A percentile compares a stretch with the other conserved stretches of the same genome.
These are phyloP conservation scores for Gopherus evgoodei DNA, from an alignment of 2,113 vertebrate species.

Conservation along the genomic window DNA sequence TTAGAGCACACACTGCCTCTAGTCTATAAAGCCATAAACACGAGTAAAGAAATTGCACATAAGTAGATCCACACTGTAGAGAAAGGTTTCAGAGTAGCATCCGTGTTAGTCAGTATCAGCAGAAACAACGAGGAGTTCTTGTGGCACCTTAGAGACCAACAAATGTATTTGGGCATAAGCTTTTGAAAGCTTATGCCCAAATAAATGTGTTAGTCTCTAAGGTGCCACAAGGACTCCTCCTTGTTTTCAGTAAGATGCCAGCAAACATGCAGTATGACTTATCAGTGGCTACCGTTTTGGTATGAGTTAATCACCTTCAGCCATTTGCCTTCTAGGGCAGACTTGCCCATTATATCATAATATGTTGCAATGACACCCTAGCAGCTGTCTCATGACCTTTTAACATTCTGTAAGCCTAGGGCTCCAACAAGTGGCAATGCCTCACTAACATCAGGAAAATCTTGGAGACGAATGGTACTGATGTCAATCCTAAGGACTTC, in stretches of 20 bases:
- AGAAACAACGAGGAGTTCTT: too few relatives aligned
- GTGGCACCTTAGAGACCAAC: too few relatives aligned
- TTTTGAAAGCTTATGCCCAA: too few relatives aligned
- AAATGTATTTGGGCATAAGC: too few relatives aligned
- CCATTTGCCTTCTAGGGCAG: neutral
- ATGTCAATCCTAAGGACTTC: neutral
- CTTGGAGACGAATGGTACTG: neutral
- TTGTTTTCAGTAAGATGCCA: neutral
- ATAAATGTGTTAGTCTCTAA: too few relatives aligned
- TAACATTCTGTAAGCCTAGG: neutral
- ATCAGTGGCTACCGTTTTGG: neutral
- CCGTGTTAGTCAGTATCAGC: too few relatives aligned
- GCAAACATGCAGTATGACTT: neutral
- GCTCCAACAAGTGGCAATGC: neutral
- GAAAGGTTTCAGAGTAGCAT: neutral
- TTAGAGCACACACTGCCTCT: neutral
- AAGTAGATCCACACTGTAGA: neutral
- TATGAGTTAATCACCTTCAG: neutral
- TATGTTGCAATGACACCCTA: neutral
- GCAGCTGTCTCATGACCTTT: neutral
- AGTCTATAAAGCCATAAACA: neutral
- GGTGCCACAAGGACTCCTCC: too few relatives aligned
- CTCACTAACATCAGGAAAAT: neutral
- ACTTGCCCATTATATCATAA: neutral
- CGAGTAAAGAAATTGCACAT: neutral